Evolutionary conservation across 2,797 vertebrate species (phyloP).

Genomic region (Vultur gryphus): DNA sequence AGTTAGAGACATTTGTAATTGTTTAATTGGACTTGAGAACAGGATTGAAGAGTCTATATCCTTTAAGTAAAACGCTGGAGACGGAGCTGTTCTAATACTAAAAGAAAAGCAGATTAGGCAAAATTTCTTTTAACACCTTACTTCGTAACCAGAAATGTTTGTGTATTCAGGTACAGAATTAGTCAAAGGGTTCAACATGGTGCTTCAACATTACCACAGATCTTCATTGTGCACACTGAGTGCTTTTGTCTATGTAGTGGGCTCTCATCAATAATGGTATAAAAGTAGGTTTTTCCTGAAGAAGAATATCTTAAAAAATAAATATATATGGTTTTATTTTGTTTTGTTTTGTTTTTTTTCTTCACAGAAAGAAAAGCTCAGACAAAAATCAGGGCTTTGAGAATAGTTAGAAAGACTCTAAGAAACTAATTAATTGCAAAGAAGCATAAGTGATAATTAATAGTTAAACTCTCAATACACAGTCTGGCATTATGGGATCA

Average conservation of each 20-base stretch:
- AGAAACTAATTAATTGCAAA: conserved; percentile 23
- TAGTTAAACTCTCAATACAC: conserved; percentile 5
- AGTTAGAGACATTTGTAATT: neutral
- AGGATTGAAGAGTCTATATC: neutral
- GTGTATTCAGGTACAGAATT: neutral
- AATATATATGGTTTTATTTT: neutral
- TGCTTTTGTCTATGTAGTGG: neutral
- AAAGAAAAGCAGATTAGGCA: neutral
- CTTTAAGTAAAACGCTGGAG: neutral
- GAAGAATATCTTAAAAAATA: neutral
- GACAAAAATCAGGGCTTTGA: neutral
- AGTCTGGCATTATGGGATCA: neutral
- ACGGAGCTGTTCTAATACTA: neutral
- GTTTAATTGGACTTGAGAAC: neutral
- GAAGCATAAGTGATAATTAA: neutral
- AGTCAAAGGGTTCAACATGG: fast-evolving
- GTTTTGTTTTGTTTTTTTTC: neutral
- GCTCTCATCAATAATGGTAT: neutral
- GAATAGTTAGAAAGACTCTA: neutral
- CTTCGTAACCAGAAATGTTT: neutral
- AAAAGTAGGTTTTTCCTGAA: neutral
- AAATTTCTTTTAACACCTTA: neutral
- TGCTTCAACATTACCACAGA: neutral
- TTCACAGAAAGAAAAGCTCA: neutral
- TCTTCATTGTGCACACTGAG: neutral